phyloP scores from a whole-genome alignment of 1,140 invertebrate genomes.

The Lucilia sericata region DNA sequence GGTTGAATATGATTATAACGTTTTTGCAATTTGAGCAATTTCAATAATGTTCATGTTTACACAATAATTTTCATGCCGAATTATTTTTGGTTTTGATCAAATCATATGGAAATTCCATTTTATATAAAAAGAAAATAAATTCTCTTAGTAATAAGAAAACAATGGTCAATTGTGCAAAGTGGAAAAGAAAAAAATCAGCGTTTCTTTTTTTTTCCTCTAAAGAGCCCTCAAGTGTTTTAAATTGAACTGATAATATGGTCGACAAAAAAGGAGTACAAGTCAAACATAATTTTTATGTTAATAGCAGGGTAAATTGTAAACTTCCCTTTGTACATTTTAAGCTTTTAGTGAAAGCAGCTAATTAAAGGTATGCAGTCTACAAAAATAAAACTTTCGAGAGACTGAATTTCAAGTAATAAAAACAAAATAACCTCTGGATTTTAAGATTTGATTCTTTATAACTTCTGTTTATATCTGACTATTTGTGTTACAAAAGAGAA shows the following conservation, averaged over 20 bases:
- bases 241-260: slow-evolving; percentile 42
- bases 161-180: neutral
- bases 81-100: neutral
- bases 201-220: neutral
- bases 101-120: slow-evolving; percentile 8
- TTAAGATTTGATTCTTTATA: neutral
- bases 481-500: neutral
- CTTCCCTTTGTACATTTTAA: slow-evolving; percentile 17
- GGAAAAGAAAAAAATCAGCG: neutral
- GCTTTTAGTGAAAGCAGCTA: neutral
- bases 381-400: no score
- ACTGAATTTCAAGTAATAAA: no score
- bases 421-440: no score
- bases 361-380: neutral
- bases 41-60: slow-evolving; percentile 38
- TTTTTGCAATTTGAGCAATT: slow-evolving; percentile 12
- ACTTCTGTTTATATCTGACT: neutral
- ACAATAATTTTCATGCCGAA: slow-evolving; percentile 35
- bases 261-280: neutral
- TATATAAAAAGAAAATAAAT: neutral
- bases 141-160: neutral
- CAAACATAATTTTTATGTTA: slow-evolving; percentile 32
- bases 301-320: slow-evolving; percentile 37
- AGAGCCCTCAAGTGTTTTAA: slow-evolving; percentile 35
- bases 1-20: neutral